Evolutionary conservation across 2,888 invertebrate genomes (phyloP).

Genomic region (Archaeoteleia sp.): DNA sequence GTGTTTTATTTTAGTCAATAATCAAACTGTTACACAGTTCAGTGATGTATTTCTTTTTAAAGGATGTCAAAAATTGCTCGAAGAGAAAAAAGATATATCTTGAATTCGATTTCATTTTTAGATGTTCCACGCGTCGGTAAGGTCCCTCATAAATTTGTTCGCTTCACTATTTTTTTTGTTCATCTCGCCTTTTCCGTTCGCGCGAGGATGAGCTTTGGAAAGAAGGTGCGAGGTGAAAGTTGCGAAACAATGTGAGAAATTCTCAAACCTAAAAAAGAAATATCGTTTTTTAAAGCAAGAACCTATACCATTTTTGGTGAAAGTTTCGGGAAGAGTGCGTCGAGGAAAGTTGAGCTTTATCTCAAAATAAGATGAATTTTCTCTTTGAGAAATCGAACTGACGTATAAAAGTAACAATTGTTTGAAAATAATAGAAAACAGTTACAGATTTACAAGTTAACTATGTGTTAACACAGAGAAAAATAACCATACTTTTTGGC

Average conservation of each 20-base stretch:
- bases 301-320: slow-evolving; percentile 21
- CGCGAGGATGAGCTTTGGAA: slow-evolving; percentile 25
- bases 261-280: slow-evolving; percentile 45
- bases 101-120: slow-evolving; percentile 28
- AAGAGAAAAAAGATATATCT: slow-evolving; percentile 10
- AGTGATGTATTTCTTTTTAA: no score
- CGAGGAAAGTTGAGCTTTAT: slow-evolving; percentile 23
- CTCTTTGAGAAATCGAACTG: background rate
- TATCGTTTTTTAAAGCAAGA: slow-evolving; percentile 36
- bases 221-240: slow-evolving; percentile 63
- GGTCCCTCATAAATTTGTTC: slow-evolving; percentile 67
- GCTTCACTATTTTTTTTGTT: slow-evolving; percentile 61
- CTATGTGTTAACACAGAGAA: no score
- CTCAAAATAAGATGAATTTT: slow-evolving; percentile 11
- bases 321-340: slow-evolving; percentile 30
- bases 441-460: no score
- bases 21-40: no score
- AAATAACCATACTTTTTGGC: no score
- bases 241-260: slow-evolving; percentile 68
- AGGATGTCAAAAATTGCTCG: no score
- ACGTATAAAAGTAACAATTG: background rate
- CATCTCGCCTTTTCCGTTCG: slow-evolving; percentile 58
- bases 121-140: slow-evolving; percentile 39
- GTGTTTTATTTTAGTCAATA: no score
- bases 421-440: no score